Conservation (phyloP, 2,113 vertebrate species). For the Cygnus atratus region DNA sequence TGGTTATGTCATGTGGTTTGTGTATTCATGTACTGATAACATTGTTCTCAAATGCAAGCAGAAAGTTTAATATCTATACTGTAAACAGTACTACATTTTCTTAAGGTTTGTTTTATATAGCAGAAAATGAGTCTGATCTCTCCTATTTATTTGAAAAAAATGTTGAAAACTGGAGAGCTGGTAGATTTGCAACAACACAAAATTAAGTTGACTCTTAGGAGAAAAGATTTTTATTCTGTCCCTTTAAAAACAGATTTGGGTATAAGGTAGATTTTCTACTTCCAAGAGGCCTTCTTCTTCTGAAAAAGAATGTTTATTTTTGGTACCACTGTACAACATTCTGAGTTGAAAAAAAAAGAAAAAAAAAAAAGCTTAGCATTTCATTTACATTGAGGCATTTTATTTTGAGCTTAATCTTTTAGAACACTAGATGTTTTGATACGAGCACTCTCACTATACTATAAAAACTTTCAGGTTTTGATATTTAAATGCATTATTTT, state of each 20-base stretch:
- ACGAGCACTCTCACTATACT: neutral
- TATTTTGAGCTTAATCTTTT: conserved; percentile 8
- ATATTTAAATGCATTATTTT: neutral
- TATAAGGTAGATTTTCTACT: neutral
- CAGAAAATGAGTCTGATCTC: neutral
- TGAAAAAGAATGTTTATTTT: neutral
- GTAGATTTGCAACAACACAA: neutral
- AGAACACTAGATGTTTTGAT: neutral
- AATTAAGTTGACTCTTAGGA: neutral
- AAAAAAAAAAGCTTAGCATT: neutral
- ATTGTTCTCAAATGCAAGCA: neutral
- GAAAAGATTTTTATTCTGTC: neutral
- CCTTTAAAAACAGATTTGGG: neutral
- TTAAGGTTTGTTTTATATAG: neutral
- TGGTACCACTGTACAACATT: neutral
- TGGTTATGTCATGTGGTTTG: rapidly evolving
- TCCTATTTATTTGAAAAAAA: neutral
- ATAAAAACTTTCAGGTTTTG: neutral
- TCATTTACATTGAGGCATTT: neutral
- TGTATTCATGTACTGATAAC: too few relatives aligned
- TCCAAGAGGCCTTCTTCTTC: neutral
- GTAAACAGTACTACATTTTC: neutral
- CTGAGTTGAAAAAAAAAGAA: neutral
- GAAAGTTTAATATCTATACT: neutral
- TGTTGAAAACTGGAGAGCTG: neutral